A percentile compares a stretch with the other conserved stretches of the same genome.
Evolutionary conservation across 2,797 vertebrate species (phyloP).

Genomic region (Arnoldichthys spilopterus): DNA sequence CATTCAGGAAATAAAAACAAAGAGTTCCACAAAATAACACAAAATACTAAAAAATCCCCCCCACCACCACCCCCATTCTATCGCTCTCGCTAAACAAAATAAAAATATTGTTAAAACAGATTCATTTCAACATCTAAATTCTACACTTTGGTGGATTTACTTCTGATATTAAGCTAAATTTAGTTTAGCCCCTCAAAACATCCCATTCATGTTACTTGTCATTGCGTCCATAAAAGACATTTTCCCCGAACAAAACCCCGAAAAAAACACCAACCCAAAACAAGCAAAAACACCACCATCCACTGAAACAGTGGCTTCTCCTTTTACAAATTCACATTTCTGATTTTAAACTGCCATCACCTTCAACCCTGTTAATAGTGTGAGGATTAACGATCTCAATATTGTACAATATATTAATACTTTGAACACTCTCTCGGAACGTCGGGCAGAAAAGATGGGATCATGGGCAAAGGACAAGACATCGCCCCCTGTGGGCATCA

Average conservation of each 20-base stretch:
- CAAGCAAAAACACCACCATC: constrained; percentile 44
- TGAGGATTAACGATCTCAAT: constrained; percentile 56
- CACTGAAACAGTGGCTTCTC: constrained; percentile 54
- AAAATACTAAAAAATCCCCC: constrained; percentile 58
- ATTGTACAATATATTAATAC: constrained; percentile 72
- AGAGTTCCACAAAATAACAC: constrained; percentile 61
- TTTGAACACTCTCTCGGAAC: constrained; percentile 85
- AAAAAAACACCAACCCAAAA: constrained; percentile 41
- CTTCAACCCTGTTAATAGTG: constrained; percentile 64
- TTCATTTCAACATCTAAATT: constrained; percentile 55
- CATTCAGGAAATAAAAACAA: constrained; percentile 69
- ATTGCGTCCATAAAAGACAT: constrained; percentile 48
- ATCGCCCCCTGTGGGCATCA: constrained; percentile 84
- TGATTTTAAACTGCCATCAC: constrained; percentile 45
- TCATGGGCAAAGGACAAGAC: constrained; percentile 84
- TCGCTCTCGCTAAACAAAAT: constrained; percentile 41
- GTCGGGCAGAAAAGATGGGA: constrained; percentile 83
- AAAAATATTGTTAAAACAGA: constrained; percentile 62
- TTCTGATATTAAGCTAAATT: constrained; percentile 59
- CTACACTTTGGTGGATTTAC: constrained; percentile 65
- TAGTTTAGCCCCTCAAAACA: constrained; percentile 42
- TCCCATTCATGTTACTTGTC: constrained; percentile 43
- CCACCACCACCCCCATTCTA: constrained; percentile 39
- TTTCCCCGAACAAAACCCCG: constrained; percentile 39
- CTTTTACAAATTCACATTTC: constrained; percentile 58